These are phyloP conservation scores for Ligdia adustata DNA, from an alignment of 2,888 invertebrate genomes.

Conservation along the genomic window DNA sequence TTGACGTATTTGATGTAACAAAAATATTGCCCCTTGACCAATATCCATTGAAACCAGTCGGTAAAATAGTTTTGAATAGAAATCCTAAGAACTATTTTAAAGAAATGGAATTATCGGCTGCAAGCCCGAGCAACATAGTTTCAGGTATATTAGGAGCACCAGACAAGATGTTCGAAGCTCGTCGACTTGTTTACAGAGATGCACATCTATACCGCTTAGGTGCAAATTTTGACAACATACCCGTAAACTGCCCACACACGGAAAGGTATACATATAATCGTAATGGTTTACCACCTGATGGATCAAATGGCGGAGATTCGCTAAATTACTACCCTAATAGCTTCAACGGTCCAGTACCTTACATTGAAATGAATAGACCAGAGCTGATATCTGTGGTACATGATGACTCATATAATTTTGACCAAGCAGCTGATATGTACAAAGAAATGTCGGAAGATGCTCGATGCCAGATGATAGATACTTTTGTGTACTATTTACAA, in stretches of 20 bases:
- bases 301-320: constrained; percentile 90
- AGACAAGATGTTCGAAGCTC: constrained; percentile 93
- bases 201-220: constrained; percentile 93
- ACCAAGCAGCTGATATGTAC: constrained; percentile 86
- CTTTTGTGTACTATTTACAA: constrained; percentile 89
- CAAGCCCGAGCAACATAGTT: constrained; percentile 92
- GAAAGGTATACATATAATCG: constrained; percentile 89
- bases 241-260: constrained; percentile 94
- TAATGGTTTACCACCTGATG: constrained; percentile 89
- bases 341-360: constrained; percentile 90
- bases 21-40: constrained; percentile 90
- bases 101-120: constrained; percentile 93
- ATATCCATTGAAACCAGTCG: constrained; percentile 92
- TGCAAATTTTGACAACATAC: constrained; percentile 93
- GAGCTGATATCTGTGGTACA: constrained; percentile 78
- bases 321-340: constrained; percentile 98
- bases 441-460: constrained; percentile 87
- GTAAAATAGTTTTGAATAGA: constrained; percentile 90
- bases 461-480: constrained; percentile 87
- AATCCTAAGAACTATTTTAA: constrained; percentile 95
- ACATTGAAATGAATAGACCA: constrained; percentile 80
- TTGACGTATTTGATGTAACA: constrained; percentile 96
- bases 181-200: constrained; percentile 92
- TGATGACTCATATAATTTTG: constrained; percentile 93
- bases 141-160: constrained; percentile 95